Evolutionary conservation across 2,113 vertebrate species (phyloP), one percentile per base, ranked within the genome.

Genomic region (Elanoides forficatus): DNA sequence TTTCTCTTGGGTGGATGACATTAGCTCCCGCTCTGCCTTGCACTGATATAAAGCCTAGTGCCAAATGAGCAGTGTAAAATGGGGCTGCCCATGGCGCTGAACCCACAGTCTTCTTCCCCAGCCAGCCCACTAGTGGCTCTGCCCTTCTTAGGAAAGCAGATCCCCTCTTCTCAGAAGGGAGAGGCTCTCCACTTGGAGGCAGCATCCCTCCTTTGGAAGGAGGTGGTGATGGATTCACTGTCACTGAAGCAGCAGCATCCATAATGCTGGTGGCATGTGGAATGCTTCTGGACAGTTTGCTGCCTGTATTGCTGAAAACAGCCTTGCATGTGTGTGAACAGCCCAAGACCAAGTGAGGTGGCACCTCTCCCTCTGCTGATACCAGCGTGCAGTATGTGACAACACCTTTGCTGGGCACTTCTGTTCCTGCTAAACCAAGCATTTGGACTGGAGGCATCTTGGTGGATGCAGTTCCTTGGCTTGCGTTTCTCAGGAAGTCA

Each of bases 231-330:
- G 48, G 60, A 29, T 79, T 48, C 1, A 1, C 59, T 47, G 65
- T 45, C 21, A 3, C 42, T 36, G 18, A 55, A 72, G 63, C 75
- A 67, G 65, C 30, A 26, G 30, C 34, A 22, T 15, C 13, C 0
- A 0, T n/a, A 27, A 43, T 1, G 3, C 43, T 55, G 50, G 66
- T 38, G 48, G 45, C 58, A 27, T 1, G 0, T 15, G 80, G 63
- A 27, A 43, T 2, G 3, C 27, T 38, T 55, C 25, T 19, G 47
- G 62, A 16, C 14, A 17, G 6, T 48, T 75, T 65, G 22, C 30
- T 70, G 23, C 36, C 11, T 15, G 20, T 20, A 2, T 27, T n/a
- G 67, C 55, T 81, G 62, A 14, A 27, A 55, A 23, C 53, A 82
- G n/a, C 56, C 32, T 43, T 55, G 34, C 7, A 8, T 0, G 0